These are phyloP conservation scores for Morbakka virulenta DNA, from an alignment of 30 jellyfish, hydroid and myxozoan genomes.

Conservation along the genomic window DNA sequence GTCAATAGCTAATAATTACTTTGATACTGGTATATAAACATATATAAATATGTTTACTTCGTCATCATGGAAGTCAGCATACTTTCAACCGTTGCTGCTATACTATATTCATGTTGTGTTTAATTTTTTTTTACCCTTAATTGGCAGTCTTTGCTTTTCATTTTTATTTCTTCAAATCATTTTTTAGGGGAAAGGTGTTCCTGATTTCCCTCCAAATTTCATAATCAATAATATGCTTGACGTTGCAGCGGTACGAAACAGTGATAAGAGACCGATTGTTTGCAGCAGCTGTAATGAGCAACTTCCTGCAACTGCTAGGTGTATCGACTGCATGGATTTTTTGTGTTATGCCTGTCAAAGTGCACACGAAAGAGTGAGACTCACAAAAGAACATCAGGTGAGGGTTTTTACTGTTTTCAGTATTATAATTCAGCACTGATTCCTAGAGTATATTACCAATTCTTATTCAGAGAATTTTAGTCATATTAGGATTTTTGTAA, in stretches of 20 bases:
- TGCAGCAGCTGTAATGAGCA: slow-evolving; percentile 96
- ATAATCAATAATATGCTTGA: slow-evolving; percentile 89
- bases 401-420: too few species aligned
- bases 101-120: neutral
- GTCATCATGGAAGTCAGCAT: too few species aligned
- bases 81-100: too few species aligned
- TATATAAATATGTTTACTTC: too few species aligned
- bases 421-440: too few species aligned
- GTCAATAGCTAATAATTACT: too few species aligned
- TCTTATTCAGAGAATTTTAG: too few species aligned
- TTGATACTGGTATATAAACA: too few species aligned
- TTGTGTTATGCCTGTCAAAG: slow-evolving; percentile 97
- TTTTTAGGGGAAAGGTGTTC: slow-evolving; percentile 71
- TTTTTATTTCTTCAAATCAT: neutral
- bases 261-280: slow-evolving; percentile 82
- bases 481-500: too few species aligned
- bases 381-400: slow-evolving; percentile 98
- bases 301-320: slow-evolving; percentile 96
- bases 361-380: slow-evolving; percentile 94
- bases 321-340: slow-evolving; percentile 97
- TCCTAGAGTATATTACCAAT: too few species aligned
- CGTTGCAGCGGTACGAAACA: slow-evolving; percentile 86
- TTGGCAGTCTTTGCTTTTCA: too few species aligned
- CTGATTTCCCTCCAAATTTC: slow-evolving; percentile 90
- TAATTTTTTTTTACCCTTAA: neutral